Base-by-base conservation (phyloP, 2,113 vertebrate species). In the Leptobrachium ailaonicum region DNA sequence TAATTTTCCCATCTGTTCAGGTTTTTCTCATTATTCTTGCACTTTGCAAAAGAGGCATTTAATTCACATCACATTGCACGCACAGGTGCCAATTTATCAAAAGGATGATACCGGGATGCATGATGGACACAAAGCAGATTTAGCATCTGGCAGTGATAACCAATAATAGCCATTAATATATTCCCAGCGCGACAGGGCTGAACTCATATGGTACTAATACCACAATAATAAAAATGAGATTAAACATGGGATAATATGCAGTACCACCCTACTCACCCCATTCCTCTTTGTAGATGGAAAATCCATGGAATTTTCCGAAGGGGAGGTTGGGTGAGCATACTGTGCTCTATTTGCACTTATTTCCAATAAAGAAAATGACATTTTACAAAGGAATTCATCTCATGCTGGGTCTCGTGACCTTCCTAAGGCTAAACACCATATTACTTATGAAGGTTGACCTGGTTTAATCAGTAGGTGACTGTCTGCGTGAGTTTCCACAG, bases 161-260 rank as follows among this genome's bases (percentile, higher is more conserved):
- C 7, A 56, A n/a, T 40, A 45, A 54, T 20, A 20, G 41, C 58
- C 53, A 80, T 72, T 72, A 71, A 81, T 81, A 50, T 74, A 69
- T 81, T 81, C 71, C 64, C 64, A 50, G 53, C 54, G 44, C 71
- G 50, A 56, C 41, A 68, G 78, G 79, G 79, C 64, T 81, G 79
- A 41, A 69, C 72, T 74, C 79, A 81, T 81, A 73, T 81, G 79
- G 79, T 81, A 68, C 53, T 81, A 81, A 81, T 81, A 75, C 71
- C 64, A 50, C 40, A 68, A 42, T 62, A 75, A 81, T 81, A 81
- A 75, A 75, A 81, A 20, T 12, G 64, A 81, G 79, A 81, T 81
- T 81, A 81, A 81, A 75, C 66, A 60, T 60, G 66, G 71, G 47
- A 74, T 75, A 75, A 60, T 47, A 69, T 69, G 79, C 45, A 62